Base-by-base conservation (phyloP, 2,113 vertebrate genomes). In the Spheniscus mendiculus region DNA sequence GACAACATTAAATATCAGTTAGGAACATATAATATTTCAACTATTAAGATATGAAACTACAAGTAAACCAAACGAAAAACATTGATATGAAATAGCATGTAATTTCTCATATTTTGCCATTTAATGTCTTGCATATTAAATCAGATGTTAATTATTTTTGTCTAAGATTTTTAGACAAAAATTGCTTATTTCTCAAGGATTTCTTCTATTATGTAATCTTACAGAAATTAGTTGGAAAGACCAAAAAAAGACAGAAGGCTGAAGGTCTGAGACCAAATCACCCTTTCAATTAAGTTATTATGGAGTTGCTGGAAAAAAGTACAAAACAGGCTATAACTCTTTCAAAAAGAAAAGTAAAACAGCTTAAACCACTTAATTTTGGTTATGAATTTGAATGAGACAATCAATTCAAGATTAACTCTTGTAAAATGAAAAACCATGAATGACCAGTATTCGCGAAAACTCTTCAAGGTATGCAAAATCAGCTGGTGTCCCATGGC, bases 1-100 rank as follows among this genome's bases (percentile, higher is more conserved):
- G 56, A 78, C 20, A 95, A 80, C 81, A 93, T 87, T 90, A 93
- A 95, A 78, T 93, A 96, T 83, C 74, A 65, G 25, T 76, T 89
- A 93, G 38, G 47, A 80, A 87, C 58, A 69, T 65, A 70, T 5
- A 85, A 36, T 70, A 25, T 82, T 95, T 83, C 78, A 78, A 94
- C 30, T 40, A 81, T 47, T 78, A 81, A 36, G 9, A 12, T 71
- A 47, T 30, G 9, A 76, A 95, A 59, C 17, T 50, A 50, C 58
- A 87, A 40, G 71, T 86, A 95, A 96, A 58, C 2, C 4, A 59
- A 74, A 83, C 4, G 12, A 76, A 82, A 87, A 42, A 8, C 2
- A 86, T 3, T 70, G 9, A 42, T 63, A 80, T 17, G 15, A 86
- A 92, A 62, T 45, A 47, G 3, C 6, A 49, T 86, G 40, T 32